These are phyloP conservation scores for Vollenhovia emeryi DNA, from an alignment of 1,140 invertebrate genomes.

Conservation along the genomic window DNA sequence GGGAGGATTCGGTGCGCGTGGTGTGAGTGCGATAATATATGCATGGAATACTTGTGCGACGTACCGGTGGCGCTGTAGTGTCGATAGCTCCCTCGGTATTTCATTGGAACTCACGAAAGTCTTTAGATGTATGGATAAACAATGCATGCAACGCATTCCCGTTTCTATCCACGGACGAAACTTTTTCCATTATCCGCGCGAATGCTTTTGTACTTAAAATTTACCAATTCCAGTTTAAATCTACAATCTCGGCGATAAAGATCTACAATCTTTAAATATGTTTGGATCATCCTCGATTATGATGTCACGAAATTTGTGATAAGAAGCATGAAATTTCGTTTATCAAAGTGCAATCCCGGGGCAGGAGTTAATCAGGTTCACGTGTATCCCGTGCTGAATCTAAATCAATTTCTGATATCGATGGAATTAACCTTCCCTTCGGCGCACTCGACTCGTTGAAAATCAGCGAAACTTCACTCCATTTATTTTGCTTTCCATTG, in stretches of 20 bases:
- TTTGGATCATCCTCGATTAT: background rate
- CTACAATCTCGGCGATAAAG: background rate
- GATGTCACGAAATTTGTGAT: background rate
- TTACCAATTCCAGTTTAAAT: background rate
- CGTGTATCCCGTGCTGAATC: background rate
- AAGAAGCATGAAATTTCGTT: background rate
- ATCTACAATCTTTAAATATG: background rate
- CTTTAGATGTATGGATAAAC: background rate
- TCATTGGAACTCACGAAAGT: slow-evolving; percentile 2
- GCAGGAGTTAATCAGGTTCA: background rate
- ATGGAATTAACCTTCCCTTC: background rate
- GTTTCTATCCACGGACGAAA: background rate
- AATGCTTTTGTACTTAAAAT: background rate
- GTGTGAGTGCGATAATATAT: slow-evolving; percentile 14
- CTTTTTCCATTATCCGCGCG: background rate
- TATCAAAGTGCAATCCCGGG: background rate
- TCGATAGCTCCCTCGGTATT: slow-evolving; percentile 18
- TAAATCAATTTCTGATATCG: background rate
- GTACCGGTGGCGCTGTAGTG: background rate
- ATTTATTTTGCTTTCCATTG: background rate
- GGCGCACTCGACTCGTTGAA: background rate
- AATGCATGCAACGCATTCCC: background rate
- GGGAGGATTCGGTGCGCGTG: slow-evolving; percentile 4
- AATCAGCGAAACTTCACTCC: background rate
- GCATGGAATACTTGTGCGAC: slow-evolving; percentile 3